Percentiles rank a stretch among this genome's conserved stretches.
Evolutionary conservation across 2,797 vertebrate genomes (phyloP).

Genomic region (Lagorchestes hirsutus): DNA sequence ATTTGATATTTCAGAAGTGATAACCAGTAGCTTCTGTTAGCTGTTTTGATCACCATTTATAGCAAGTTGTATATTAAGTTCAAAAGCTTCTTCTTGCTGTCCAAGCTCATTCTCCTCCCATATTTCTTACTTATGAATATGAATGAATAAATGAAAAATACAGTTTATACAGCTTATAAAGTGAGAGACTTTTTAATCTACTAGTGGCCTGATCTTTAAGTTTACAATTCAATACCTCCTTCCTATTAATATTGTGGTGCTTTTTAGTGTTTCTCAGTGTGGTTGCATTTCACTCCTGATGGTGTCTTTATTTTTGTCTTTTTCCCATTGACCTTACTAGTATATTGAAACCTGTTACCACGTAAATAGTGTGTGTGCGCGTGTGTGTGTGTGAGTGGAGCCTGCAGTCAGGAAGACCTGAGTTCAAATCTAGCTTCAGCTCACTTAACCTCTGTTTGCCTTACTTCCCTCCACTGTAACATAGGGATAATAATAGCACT

Average conservation of each 20-base stretch:
- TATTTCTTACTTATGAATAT: neutral
- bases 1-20: neutral
- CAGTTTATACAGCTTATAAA: neutral
- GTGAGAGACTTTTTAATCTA: neutral
- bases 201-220: neutral
- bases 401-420: neutral
- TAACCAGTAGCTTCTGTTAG: neutral
- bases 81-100: neutral
- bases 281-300: neutral
- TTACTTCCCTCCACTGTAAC: neutral
- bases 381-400: neutral
- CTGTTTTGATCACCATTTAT: neutral
- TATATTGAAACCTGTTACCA: neutral
- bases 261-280: slow-evolving; percentile 9
- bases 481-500: neutral
- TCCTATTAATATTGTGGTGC: neutral
- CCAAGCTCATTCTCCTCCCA: neutral
- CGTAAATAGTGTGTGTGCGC: neutral
- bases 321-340: neutral
- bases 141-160: neutral
- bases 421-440: neutral
- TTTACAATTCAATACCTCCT: neutral
- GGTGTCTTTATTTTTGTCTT: slow-evolving; percentile 2
- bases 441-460: neutral
- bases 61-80: fast-evolving